These are phyloP conservation scores for Colaptes auratus DNA, from an alignment of 2,113 vertebrate genomes.

Conservation along the genomic window DNA sequence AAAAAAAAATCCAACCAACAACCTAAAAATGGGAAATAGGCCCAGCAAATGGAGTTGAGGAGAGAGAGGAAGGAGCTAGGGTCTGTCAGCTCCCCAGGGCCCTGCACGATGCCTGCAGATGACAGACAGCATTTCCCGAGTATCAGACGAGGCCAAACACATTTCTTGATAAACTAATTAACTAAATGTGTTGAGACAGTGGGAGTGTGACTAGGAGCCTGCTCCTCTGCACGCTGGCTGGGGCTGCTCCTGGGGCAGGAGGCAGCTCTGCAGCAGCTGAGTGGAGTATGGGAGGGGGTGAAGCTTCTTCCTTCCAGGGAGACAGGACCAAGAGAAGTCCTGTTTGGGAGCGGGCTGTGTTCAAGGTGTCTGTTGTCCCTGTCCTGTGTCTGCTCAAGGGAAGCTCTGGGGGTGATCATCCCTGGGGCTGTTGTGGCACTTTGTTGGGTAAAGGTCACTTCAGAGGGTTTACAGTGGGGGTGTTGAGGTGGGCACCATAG, in stretches of 20 bases:
- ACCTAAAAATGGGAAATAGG: constrained; percentile 7
- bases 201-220: neutral
- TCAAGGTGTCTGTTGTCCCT: fast-evolving
- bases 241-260: neutral
- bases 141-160: constrained; percentile 56
- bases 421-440: fast-evolving
- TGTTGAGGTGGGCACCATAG: neutral
- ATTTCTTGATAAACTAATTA: constrained; percentile 70
- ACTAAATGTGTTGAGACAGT: constrained; percentile 69
- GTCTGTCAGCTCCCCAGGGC: constrained; percentile 55
- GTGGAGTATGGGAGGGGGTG: fast-evolving
- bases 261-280: neutral
- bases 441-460: neutral
- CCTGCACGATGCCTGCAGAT: constrained; percentile 30
- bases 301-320: neutral
- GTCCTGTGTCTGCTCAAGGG: neutral
- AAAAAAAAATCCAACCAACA: neutral
- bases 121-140: constrained; percentile 64
- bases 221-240: neutral
- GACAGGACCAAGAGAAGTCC: fast-evolving
- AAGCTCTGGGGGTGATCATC: neutral
- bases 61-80: constrained; percentile 59
- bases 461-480: neutral
- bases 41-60: constrained; percentile 37
- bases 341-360: neutral